These are phyloP conservation scores for Dasysyrphus albostriatus DNA, from an alignment of 2,888 invertebrate species.

Conservation along the genomic window DNA sequence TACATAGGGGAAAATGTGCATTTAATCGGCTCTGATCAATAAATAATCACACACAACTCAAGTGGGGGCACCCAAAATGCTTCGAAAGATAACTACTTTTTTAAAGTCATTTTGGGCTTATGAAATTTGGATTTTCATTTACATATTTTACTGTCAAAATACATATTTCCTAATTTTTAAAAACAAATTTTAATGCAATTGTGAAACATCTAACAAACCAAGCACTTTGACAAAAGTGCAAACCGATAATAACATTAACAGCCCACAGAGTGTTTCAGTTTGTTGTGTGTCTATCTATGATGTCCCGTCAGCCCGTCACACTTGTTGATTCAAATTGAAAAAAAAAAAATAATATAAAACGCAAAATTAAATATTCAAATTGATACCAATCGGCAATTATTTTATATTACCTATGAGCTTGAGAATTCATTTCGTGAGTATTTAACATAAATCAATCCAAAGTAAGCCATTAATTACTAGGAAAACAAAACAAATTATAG, in stretches of 20 bases:
- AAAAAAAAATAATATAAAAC: neutral
- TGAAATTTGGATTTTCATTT: neutral
- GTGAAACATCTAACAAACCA: neutral
- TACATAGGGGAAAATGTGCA: neutral
- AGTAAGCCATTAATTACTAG: slow-evolving; percentile 42
- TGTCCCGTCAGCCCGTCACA: neutral
- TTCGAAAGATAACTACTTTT: neutral
- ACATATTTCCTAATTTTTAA: no score
- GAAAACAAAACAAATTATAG: slow-evolving; percentile 35
- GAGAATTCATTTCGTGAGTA: slow-evolving; percentile 9
- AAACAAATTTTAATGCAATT: neutral
- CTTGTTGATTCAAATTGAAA: slow-evolving; percentile 17
- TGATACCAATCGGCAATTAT: slow-evolving; percentile 12
- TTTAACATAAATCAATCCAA: slow-evolving; percentile 43
- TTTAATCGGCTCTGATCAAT: slow-evolving; percentile 28
- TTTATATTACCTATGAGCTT: slow-evolving; percentile 3
- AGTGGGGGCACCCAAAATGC: neutral
- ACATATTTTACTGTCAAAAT: no score
- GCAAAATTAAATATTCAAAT: slow-evolving; percentile 26
- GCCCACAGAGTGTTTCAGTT: neutral
- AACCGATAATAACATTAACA: neutral
- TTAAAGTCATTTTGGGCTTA: neutral
- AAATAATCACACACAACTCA: slow-evolving; percentile 31
- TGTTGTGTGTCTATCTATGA: neutral
- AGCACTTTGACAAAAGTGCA: neutral